A percentile compares a stretch with the other conserved stretches of the same genome.
phyloP scores from a whole-genome alignment of 2,888 invertebrate genomes.

The Mantis religiosa region DNA sequence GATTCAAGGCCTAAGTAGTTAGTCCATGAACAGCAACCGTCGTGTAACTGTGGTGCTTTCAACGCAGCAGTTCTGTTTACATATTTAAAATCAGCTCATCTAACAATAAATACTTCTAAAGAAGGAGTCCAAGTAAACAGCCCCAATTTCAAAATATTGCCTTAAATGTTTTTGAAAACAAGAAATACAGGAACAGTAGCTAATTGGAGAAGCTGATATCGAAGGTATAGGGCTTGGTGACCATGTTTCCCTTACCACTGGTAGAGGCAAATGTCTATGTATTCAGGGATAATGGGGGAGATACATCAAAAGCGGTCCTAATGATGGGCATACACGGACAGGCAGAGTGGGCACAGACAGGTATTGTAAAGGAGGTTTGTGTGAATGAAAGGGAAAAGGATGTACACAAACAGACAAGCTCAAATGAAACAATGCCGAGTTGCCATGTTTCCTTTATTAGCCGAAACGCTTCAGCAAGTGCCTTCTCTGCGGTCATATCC shows the following conservation, averaged over 20 bases:
- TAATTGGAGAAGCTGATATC: neutral
- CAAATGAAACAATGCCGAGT: neutral
- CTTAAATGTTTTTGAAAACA: neutral
- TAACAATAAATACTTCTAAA: too few relatives aligned
- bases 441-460: neutral
- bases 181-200: neutral
- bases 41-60: too few relatives aligned
- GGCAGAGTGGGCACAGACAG: neutral
- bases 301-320: neutral
- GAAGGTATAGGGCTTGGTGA: neutral
- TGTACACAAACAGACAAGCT: neutral
- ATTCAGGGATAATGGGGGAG: neutral
- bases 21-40: too few relatives aligned
- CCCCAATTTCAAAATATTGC: too few relatives aligned
- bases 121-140: too few relatives aligned
- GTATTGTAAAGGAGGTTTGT: neutral
- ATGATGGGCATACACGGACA: neutral
- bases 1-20: too few relatives aligned
- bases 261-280: neutral
- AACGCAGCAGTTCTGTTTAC: too few relatives aligned
- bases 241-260: neutral
- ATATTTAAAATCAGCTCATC: too few relatives aligned
- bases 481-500: neutral
- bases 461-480: neutral
- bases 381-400: neutral